Conservation (phyloP, 2,888 invertebrate genomes). For the Nomada goodeniana region DNA sequence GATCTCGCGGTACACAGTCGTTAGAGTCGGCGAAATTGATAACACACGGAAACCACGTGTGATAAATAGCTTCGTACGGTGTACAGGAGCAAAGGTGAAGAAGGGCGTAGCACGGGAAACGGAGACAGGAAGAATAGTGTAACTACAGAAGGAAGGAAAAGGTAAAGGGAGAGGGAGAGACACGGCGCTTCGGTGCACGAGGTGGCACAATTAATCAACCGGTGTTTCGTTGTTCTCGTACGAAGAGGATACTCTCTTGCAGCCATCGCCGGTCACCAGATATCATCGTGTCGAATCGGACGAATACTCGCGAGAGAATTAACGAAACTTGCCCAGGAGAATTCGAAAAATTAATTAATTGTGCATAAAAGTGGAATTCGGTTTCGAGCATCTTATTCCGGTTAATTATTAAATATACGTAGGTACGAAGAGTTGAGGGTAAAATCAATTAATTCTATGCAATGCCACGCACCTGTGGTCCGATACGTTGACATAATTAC, state of each 20-base stretch:
- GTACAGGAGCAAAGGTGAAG: slow-evolving; percentile 47
- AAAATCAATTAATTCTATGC: too few relatives aligned
- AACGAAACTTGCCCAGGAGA: slow-evolving; percentile 55
- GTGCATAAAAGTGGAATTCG: slow-evolving; percentile 2
- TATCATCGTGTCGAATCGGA: slow-evolving; percentile 16
- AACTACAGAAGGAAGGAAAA: neutral
- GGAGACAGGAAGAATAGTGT: slow-evolving; percentile 40
- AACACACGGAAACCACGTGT: slow-evolving; percentile 72
- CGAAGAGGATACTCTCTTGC: slow-evolving; percentile 64
- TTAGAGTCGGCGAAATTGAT: slow-evolving; percentile 75
- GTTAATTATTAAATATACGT: neutral
- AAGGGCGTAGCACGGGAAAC: slow-evolving; percentile 33
- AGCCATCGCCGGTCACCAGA: slow-evolving; percentile 8
- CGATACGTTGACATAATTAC: too few relatives aligned
- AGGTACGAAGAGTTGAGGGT: neutral
- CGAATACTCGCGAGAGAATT: slow-evolving; percentile 56
- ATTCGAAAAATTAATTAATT: slow-evolving; percentile 71
- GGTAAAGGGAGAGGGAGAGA: neutral
- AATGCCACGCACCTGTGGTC: too few relatives aligned
- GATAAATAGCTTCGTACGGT: slow-evolving; percentile 71
- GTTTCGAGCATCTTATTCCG: too few relatives aligned
- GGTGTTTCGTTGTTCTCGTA: slow-evolving; percentile 70
- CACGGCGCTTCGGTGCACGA: slow-evolving; percentile 28
- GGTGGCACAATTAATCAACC: slow-evolving; percentile 74
- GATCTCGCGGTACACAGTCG: slow-evolving; percentile 66